phyloP scores from a whole-genome alignment of 2,113 vertebrate species.

The Ictidomys tridecemlineatus region DNA sequence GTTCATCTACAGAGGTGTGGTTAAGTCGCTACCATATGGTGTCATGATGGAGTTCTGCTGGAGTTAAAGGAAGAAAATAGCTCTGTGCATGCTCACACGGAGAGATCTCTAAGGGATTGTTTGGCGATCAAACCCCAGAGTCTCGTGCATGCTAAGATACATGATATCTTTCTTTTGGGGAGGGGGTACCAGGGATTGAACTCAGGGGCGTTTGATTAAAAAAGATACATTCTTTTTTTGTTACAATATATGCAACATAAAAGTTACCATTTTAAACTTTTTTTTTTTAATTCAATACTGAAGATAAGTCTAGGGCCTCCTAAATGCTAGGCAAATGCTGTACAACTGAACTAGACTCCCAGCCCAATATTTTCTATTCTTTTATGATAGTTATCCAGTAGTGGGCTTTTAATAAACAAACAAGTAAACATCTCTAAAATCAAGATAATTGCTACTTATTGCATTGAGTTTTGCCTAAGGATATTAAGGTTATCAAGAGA shows the following conservation, averaged over 20 bases:
- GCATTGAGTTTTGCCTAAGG: conserved; percentile 15
- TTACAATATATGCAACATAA: background rate
- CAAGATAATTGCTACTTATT: background rate
- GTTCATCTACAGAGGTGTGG: no score
- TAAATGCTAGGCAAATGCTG: background rate
- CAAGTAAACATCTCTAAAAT: background rate
- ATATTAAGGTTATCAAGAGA: background rate
- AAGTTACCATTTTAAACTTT: background rate
- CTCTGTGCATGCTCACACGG: background rate
- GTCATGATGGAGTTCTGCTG: background rate
- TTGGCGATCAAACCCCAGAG: background rate
- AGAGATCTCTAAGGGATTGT: background rate
- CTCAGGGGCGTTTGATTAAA: no score
- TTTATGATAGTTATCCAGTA: background rate
- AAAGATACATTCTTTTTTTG: background rate
- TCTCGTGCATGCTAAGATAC: no score
- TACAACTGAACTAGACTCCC: background rate
- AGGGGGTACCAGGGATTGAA: no score
- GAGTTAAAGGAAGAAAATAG: background rate
- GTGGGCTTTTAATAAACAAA: background rate
- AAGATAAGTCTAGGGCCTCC: background rate
- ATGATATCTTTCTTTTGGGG: no score
- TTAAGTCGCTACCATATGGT: background rate
- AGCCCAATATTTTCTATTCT: background rate
- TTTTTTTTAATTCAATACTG: background rate